Base-by-base conservation (phyloP, 2,888 invertebrate genomes). In the Seira ritae region DNA sequence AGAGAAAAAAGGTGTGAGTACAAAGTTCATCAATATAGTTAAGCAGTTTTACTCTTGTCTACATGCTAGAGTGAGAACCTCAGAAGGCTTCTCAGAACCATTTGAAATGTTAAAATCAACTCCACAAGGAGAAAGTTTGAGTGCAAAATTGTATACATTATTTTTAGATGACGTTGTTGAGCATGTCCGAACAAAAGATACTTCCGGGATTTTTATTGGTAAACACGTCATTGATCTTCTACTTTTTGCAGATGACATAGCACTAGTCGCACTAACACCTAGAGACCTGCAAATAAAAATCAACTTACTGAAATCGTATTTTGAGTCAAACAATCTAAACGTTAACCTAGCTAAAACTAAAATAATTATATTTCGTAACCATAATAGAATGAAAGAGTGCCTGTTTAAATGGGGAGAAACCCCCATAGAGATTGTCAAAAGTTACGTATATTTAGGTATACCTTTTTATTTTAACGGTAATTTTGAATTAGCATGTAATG, bases 161-260 rank as follows among this genome's bases (percentile, higher is more conserved):
- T 55, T 55, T 24, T 3, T 72, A 0, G 20, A 72, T 23, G 60
- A 22, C 3, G 12, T 72, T 6, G 24, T n/a, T 1, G 24, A 17
- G 6, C 8, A 6, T 8, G 17, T 65, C 10, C 10, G 19, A 6
- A n/a, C 8, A 65, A n/a, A 17, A n/a, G 65, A 19, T 6, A 65
- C 19, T 17, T 50, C 22, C 22, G 31, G 65, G n/a, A 23, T 66
- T 19, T 17, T 15, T 19, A 66, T 75, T 10, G 75, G 75, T 1
- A 4, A 10, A 12, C 37, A 22, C 12, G 46, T 42, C 17, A n/a
- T 75, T 4, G 20, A 74, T 20, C 15, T 74, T 1, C 23, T 74
- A 8, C 42, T 74, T 4, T 74, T 74, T 75, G 19, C 80, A 46
- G 60, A 80, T 62, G 74, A 74, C 19, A 69, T 80, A 3, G 55